Conservation (phyloP, 1,140 invertebrate genomes). For the Onthophagus taurus region DNA sequence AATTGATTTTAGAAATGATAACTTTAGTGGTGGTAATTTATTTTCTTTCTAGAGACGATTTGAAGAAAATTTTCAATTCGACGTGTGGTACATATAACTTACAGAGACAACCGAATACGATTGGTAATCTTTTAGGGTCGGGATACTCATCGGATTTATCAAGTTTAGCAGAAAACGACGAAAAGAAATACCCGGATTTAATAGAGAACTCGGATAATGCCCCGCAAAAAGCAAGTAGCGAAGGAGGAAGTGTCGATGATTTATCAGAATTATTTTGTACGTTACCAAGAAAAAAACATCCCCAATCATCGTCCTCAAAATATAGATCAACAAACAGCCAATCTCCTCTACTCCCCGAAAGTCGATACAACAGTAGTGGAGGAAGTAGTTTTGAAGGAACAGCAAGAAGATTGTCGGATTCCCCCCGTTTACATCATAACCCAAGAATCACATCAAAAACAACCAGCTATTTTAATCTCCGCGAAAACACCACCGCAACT, state of each 20-base stretch:
- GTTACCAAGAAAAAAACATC: slow-evolving; percentile 43
- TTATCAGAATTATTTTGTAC: slow-evolving; percentile 47
- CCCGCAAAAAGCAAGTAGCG: slow-evolving; percentile 27
- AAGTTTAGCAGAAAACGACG: slow-evolving; percentile 45
- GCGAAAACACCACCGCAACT: slow-evolving; percentile 45
- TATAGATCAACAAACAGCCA: slow-evolving; percentile 55
- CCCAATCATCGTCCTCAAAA: slow-evolving; percentile 35
- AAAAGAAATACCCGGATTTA: slow-evolving; percentile 57
- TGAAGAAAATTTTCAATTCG: slow-evolving; percentile 30
- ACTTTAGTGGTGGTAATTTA: slow-evolving; percentile 7
- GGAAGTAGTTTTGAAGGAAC: slow-evolving; percentile 33
- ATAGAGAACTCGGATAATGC: slow-evolving; percentile 50
- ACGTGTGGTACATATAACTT: slow-evolving; percentile 37
- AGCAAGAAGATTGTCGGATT: slow-evolving; percentile 23
- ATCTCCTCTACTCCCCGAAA: slow-evolving; percentile 50
- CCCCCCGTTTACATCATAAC: slow-evolving; percentile 19
- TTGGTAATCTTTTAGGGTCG: slow-evolving; percentile 6
- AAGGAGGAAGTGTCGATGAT: slow-evolving; percentile 34
- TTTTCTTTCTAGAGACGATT: slow-evolving; percentile 38
- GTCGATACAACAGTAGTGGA: slow-evolving; percentile 40
- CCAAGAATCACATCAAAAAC: slow-evolving; percentile 15
- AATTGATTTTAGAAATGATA: background rate
- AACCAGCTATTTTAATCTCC: slow-evolving; percentile 42
- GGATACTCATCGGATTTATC: slow-evolving; percentile 25
- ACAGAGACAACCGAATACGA: slow-evolving; percentile 18